These are phyloP conservation scores for Arizona elegans DNA, from an alignment of 2,113 vertebrate genomes.

Conservation along the genomic window DNA sequence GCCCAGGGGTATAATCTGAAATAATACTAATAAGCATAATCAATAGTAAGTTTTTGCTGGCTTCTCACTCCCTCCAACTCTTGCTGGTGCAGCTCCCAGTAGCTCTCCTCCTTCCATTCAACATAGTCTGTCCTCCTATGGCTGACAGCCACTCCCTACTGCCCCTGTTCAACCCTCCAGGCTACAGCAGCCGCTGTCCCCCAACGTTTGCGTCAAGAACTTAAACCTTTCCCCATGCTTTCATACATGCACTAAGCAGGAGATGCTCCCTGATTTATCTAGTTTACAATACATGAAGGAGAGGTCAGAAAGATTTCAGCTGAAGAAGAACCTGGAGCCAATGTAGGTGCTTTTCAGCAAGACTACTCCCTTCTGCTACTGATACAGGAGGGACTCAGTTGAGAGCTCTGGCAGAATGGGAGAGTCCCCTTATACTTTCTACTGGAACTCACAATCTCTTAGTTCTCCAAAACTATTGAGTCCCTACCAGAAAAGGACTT, in stretches of 20 bases:
- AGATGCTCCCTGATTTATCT: neutral
- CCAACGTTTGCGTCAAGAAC: neutral
- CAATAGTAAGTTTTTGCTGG: neutral
- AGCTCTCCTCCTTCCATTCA: neutral
- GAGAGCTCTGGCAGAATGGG: neutral
- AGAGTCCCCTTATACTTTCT: neutral
- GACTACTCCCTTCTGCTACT: neutral
- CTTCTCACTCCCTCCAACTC: neutral
- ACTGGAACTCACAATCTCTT: neutral
- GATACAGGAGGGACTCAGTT: neutral
- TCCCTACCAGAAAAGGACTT: neutral
- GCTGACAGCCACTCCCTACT: neutral
- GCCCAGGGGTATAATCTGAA: neutral
- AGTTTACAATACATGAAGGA: neutral
- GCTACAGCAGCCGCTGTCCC: neutral
- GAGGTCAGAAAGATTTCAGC: neutral
- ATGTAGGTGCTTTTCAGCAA: neutral
- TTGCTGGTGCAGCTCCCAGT: neutral
- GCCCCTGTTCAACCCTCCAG: neutral
- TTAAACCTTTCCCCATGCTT: neutral
- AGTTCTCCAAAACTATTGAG: neutral
- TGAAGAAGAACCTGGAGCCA: neutral
- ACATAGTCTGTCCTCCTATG: neutral
- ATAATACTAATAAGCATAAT: neutral
- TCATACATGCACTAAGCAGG: neutral